Evolutionary conservation across 2,888 invertebrate genomes (phyloP).

Genomic region (Cheilosia soror): DNA sequence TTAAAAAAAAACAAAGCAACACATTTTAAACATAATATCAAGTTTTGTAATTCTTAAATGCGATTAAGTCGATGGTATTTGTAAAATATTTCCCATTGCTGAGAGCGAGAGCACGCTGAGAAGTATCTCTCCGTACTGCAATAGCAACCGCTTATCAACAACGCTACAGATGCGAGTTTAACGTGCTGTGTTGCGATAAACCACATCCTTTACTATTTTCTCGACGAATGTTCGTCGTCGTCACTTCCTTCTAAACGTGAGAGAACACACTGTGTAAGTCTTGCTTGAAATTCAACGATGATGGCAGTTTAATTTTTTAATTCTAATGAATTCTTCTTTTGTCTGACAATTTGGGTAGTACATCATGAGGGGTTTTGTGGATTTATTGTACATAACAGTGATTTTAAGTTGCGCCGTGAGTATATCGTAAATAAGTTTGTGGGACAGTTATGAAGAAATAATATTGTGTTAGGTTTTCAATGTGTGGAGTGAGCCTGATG

Average conservation of each 20-base stretch:
- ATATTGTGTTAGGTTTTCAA: slow-evolving; percentile 24
- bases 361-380: slow-evolving; percentile 50
- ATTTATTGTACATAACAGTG: slow-evolving; percentile 26
- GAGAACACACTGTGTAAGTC: slow-evolving; percentile 26
- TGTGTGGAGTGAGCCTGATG: slow-evolving; percentile 45
- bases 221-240: slow-evolving; percentile 35
- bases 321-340: slow-evolving; percentile 14
- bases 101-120: slow-evolving; percentile 21
- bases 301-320: slow-evolving; percentile 29
- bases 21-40: slow-evolving; percentile 44
- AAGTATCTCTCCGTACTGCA: slow-evolving; percentile 23
- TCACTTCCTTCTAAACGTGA: slow-evolving; percentile 58
- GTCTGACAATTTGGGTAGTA: slow-evolving; percentile 7
- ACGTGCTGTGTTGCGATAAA: slow-evolving; percentile 61
- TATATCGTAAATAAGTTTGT: slow-evolving; percentile 3
- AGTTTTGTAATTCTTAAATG: slow-evolving; percentile 57
- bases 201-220: slow-evolving; percentile 69
- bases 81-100: slow-evolving; percentile 23
- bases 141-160: slow-evolving; percentile 48
- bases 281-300: slow-evolving; percentile 46
- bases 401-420: slow-evolving; percentile 46
- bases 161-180: slow-evolving; percentile 41
- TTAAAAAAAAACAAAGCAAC: slow-evolving; percentile 17
- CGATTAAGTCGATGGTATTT: slow-evolving; percentile 28
- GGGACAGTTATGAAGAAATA: neutral